Percentiles rank a stretch among this genome's conserved stretches.
Conservation (phyloP, 2,113 vertebrate species). For the Antechinus stuartii region DNA sequence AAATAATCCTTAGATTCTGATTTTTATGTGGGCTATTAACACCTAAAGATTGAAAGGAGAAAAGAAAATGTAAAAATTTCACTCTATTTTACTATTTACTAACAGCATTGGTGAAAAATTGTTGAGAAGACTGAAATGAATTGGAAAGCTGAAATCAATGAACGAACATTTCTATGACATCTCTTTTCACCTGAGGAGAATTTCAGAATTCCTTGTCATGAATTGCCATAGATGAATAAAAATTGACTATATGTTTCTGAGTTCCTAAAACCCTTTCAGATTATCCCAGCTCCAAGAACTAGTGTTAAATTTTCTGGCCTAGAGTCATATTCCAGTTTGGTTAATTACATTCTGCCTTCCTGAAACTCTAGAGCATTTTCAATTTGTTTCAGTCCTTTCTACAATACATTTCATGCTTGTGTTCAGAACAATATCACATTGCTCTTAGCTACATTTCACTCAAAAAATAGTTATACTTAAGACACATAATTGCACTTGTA, state of each 20-base stretch:
- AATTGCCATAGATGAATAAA: constrained; percentile 45
- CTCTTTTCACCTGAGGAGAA: constrained; percentile 35
- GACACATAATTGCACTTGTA: constrained; percentile 31
- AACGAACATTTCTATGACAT: constrained; percentile 29
- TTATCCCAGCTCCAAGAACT: constrained; percentile 14
- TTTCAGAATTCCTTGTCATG: constrained; percentile 41
- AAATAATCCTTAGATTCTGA: constrained; percentile 30
- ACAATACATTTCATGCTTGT: constrained; percentile 56
- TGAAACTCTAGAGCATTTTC: constrained; percentile 61
- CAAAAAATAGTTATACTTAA: constrained; percentile 37
- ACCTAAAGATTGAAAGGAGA: constrained; percentile 20
- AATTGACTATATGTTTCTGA: constrained; percentile 54
- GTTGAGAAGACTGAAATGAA: constrained; percentile 42
- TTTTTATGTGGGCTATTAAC: constrained; percentile 51
- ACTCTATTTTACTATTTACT: not conserved
- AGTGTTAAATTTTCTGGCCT: constrained; percentile 60
- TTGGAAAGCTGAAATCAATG: not conserved
- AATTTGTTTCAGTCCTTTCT: constrained; percentile 53
- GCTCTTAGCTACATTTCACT: constrained; percentile 44
- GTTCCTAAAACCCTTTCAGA: constrained; percentile 42
- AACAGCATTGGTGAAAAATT: constrained; percentile 24
- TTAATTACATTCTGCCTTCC: constrained; percentile 59
- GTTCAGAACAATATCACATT: constrained; percentile 50
- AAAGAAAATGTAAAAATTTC: constrained; percentile 29
- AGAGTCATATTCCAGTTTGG: constrained; percentile 53